Percentiles rank a stretch among this genome's conserved stretches.
Evolutionary conservation across 2,888 invertebrate species (phyloP).

Genomic region (Cephus runcator): DNA sequence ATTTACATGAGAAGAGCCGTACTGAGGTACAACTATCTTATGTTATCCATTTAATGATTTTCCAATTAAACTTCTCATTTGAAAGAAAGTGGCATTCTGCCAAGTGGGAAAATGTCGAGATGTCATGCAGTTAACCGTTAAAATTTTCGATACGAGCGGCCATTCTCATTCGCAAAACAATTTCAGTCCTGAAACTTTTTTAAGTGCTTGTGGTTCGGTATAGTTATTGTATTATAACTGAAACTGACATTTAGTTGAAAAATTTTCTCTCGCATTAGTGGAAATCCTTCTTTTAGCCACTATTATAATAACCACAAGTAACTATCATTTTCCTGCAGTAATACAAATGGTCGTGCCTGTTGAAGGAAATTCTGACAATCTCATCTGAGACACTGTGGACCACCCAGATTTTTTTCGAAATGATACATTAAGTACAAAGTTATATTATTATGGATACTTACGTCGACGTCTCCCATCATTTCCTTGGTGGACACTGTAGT

Average conservation of each 20-base stretch:
- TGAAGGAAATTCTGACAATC: not conserved
- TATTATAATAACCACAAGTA: not conserved
- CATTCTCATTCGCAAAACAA: not conserved
- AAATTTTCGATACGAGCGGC: not conserved
- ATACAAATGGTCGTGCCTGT: not conserved
- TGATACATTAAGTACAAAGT: not conserved
- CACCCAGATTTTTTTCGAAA: too few relatives aligned
- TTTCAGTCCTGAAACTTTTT: not conserved
- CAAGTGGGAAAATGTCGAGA: not conserved
- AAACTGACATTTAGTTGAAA: not conserved
- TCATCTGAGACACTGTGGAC: not conserved
- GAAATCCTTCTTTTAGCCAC: not conserved
- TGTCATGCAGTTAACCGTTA: not conserved
- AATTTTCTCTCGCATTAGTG: not conserved
- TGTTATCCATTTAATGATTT: not conserved
- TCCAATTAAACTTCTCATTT: not conserved
- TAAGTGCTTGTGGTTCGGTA: not conserved
- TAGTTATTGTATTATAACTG: not conserved
- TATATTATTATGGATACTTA: constrained; percentile 68
- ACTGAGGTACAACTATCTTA: not conserved
- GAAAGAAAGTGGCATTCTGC: not conserved
- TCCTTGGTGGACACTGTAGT: constrained; percentile 94
- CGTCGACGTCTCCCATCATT: constrained; percentile 94
- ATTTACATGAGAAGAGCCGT: not conserved
- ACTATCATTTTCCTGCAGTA: not conserved